Percentiles rank a stretch among this genome's conserved stretches.
Evolutionary conservation across 1,140 invertebrate species (phyloP).

Genomic region (Cepaea nemoralis): DNA sequence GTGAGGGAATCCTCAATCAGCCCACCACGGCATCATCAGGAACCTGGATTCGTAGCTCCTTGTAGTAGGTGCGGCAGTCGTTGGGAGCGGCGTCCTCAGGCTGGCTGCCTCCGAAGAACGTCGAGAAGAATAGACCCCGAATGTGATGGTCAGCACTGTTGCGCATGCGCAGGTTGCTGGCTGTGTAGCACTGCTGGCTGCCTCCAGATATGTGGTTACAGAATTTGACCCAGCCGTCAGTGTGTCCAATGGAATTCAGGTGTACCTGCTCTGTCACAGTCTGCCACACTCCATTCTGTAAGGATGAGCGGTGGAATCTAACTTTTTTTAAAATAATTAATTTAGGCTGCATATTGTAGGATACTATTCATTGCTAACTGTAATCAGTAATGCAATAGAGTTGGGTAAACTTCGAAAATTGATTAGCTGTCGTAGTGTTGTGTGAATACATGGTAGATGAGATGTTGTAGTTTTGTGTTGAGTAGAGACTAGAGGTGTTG

Average conservation of each 20-base stretch:
- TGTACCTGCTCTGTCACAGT: not conserved
- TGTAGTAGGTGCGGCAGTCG: conserved; percentile 14
- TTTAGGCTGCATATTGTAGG: too few relatives aligned
- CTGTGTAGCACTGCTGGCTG: conserved; percentile 18
- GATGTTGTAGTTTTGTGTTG: too few relatives aligned
- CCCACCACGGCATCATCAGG: not conserved
- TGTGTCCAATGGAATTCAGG: not conserved
- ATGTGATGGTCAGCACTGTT: not conserved
- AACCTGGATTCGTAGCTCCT: not conserved
- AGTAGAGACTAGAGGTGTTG: too few relatives aligned
- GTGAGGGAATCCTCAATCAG: too few relatives aligned
- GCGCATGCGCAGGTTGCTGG: conserved; percentile 20
- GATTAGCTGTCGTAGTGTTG: too few relatives aligned
- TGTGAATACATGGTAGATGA: too few relatives aligned
- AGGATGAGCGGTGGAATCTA: not conserved
- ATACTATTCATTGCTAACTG: too few relatives aligned
- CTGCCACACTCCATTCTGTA: conserved; percentile 4
- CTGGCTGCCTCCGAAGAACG: conserved; percentile 22
- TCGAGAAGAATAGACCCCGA: conserved; percentile 22
- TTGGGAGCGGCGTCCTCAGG: conserved; percentile 9
- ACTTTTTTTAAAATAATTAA: too few relatives aligned
- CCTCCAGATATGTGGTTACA: not conserved
- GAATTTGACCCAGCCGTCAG: conserved; percentile 21
- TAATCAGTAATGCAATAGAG: too few relatives aligned
- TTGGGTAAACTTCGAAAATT: too few relatives aligned